Conservation (phyloP, 2,888 invertebrate genomes). For the Coronaproctus castanopsis region DNA sequence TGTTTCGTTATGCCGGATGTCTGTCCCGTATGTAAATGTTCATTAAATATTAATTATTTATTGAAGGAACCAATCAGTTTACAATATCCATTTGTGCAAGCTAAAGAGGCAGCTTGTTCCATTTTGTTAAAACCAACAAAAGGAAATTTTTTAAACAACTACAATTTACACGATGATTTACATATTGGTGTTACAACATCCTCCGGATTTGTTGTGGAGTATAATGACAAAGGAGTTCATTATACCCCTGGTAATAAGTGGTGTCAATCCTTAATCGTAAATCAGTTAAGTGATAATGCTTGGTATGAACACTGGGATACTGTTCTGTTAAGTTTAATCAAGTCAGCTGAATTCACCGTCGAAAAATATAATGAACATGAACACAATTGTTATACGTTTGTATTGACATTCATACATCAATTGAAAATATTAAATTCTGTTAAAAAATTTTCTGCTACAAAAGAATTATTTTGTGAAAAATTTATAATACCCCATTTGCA, state of each 20-base stretch:
- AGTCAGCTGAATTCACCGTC: background rate
- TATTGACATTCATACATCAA: slow-evolving; percentile 12
- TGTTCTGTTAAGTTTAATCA: background rate
- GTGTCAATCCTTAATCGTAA: slow-evolving; percentile 28
- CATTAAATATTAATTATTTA: background rate
- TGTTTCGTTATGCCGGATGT: background rate
- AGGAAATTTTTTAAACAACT: slow-evolving; percentile 71
- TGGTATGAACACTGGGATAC: slow-evolving; percentile 49
- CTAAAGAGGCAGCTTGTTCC: slow-evolving; percentile 55
- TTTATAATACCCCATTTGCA: background rate
- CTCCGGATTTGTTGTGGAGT: slow-evolving; percentile 57
- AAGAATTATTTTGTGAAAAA: background rate
- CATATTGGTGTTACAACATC: slow-evolving; percentile 80
- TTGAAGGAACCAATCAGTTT: slow-evolving; percentile 30
- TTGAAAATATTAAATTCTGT: background rate
- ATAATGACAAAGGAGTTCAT: slow-evolving; percentile 53
- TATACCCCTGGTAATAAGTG: slow-evolving; percentile 27
- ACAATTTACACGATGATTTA: slow-evolving; percentile 59
- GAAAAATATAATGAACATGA: background rate
- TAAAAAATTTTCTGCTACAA: background rate
- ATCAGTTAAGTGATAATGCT: slow-evolving; percentile 27
- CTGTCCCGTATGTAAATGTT: background rate
- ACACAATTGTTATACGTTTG: slow-evolving; percentile 1
- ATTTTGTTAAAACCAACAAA: slow-evolving; percentile 69
- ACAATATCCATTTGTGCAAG: slow-evolving; percentile 69